phyloP scores from a whole-genome alignment of 2,113 vertebrate species.

The Paramisgurnus dabryanus region DNA sequence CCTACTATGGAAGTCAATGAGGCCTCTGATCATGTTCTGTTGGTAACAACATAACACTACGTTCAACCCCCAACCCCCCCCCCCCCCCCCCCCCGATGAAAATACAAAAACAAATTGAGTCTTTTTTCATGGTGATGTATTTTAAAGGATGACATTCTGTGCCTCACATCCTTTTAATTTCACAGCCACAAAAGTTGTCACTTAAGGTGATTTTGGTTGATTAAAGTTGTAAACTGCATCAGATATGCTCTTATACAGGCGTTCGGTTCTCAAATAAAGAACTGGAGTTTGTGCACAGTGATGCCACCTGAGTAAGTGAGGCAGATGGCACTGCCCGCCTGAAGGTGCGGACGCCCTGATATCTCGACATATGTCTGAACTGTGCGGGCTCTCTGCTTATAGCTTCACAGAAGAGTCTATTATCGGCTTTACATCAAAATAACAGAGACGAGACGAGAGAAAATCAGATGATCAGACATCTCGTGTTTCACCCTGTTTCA shows the following conservation, averaged over 20 bases:
- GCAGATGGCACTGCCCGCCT: conserved; percentile 64
- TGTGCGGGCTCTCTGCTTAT: conserved; percentile 14
- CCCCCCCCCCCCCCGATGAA: too few species aligned
- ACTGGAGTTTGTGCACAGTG: neutral
- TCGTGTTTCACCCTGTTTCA: neutral
- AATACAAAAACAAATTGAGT: too few species aligned
- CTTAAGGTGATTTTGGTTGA: neutral
- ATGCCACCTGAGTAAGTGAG: conserved; percentile 54
- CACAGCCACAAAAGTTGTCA: neutral
- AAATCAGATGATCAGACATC: neutral
- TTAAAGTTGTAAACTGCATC: neutral
- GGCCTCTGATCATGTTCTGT: too few species aligned
- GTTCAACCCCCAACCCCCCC: too few species aligned
- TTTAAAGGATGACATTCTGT: too few species aligned
- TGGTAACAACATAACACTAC: too few species aligned
- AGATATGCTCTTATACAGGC: neutral
- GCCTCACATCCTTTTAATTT: too few species aligned
- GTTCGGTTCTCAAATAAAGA: neutral
- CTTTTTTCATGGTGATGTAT: too few species aligned
- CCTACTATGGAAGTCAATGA: too few species aligned
- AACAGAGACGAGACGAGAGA: neutral
- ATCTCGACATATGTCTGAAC: conserved; percentile 45
- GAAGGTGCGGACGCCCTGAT: conserved; percentile 15
- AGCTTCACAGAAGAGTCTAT: neutral
- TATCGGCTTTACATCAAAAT: conserved; percentile 1